Base-by-base conservation (phyloP, 2,113 vertebrate species). In the Percina caprodes region DNA sequence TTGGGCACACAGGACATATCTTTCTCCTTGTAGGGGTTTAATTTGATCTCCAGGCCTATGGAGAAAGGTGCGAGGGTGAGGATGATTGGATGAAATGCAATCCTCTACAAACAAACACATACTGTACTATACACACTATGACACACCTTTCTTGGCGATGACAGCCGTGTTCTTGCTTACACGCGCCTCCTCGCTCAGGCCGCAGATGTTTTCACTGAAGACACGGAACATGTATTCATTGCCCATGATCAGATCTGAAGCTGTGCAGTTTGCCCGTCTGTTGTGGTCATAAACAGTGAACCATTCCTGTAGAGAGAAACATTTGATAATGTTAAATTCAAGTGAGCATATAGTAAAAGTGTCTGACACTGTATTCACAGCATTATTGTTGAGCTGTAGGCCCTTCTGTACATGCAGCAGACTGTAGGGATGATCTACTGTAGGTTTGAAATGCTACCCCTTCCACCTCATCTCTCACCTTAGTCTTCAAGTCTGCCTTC, bases 401-500 rank as follows among this genome's bases (percentile, higher is more conserved):
- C 42, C 19, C 18, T 18, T 11, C 39, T 11, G 39, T 42, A 42
- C 39, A 12, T 30, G 23, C 39, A 62, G 6, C 23, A 42, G 24
- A 59, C 9, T 51, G 55, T 16, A 1, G 14, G 0, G 2, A 11
- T 18, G 26, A n/a, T 33, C 2, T 2, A 21, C 26, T 14, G 45
- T 6, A 26, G 23, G 23, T 55, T 19, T 33, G 14, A 69, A 35
- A 71, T 5, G 4, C 11, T 6, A 19, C 30, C 63, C 5, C 46
- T 60, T 19, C 42, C n/a, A 11, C 65, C 19, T 48, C 49, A 48
- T 59, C 66, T 66, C 80, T 89, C 85, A 97, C 97, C 96, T 96
- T 97, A 23, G 97, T 98, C 79, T 97, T 98, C 91, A 97, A 95
- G 90, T 98, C 97, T 0, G 97, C 97, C 83, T 98, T 98, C 93